A percentile compares a stretch with the other conserved stretches of the same genome.
Conservation (phyloP, 2,888 invertebrate species). For the Flexamia atlantica region DNA sequence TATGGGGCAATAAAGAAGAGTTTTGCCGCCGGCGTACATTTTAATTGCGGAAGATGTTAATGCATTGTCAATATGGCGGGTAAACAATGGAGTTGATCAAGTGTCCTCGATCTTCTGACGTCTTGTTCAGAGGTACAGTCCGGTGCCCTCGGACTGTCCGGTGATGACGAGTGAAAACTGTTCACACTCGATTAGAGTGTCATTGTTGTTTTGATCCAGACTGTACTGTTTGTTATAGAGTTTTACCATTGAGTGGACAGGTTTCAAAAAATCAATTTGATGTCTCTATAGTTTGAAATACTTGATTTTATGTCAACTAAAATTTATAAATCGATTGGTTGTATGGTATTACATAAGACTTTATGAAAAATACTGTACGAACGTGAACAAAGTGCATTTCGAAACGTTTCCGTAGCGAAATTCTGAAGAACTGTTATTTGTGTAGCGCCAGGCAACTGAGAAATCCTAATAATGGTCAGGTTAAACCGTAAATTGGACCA, state of each 20-base stretch:
- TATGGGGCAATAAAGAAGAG: background rate
- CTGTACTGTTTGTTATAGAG: background rate
- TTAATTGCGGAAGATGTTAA: constrained; percentile 51
- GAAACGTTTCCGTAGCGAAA: constrained; percentile 12
- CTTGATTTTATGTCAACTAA: too few species aligned
- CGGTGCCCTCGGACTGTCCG: background rate
- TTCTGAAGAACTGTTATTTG: constrained; percentile 39
- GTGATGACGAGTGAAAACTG: constrained; percentile 33
- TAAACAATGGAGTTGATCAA: constrained; percentile 36
- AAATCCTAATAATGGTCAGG: constrained; percentile 30
- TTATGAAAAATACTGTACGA: too few species aligned
- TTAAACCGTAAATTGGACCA: constrained; percentile 54
- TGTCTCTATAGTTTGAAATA: too few species aligned
- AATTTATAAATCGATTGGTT: too few species aligned
- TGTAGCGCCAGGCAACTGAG: background rate
- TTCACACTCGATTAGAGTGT: constrained; percentile 10
- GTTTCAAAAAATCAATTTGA: too few species aligned
- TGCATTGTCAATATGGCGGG: constrained; percentile 41
- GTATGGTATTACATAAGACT: too few species aligned
- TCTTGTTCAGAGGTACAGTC: constrained; percentile 48
- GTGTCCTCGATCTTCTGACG: constrained; percentile 38
- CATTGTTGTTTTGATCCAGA: constrained; percentile 13
- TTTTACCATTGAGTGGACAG: too few species aligned
- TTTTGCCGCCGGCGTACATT: background rate
- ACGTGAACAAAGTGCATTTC: background rate